Base-by-base conservation (phyloP, 2,797 vertebrate genomes). In the Acrocephalus scirpaceus region DNA sequence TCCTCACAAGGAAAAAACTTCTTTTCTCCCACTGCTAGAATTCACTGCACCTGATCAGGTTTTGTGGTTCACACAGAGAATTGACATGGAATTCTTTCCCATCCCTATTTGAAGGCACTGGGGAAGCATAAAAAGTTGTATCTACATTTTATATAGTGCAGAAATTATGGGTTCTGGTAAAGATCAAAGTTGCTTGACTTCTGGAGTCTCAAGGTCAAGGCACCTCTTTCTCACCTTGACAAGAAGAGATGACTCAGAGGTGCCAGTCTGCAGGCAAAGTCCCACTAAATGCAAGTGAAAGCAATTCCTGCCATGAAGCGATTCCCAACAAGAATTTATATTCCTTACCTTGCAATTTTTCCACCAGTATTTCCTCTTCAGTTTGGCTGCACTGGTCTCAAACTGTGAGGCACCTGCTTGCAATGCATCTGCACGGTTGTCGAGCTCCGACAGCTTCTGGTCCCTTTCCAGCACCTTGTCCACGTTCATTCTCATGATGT, bases 341-440 rank as follows among this genome's bases (percentile, higher is more conserved):
- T 29, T 29, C 32, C 81, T 96, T 95, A 98, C 98, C 97, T 98
- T 98, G 95, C 97, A 98, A 66, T 98, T 98, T 95, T 97, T 98
- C 97, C 98, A 98, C 98, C 98, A 98, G 80, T 98, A 97, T 97
- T 98, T 98, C 72, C 98, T 97, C 92, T 98, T 98, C 95, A 98
- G 96, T 75, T 98, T 98, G 77, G 98, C 97, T 69, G 98, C 97
- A 34, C 94, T 98, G 54, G 98, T 98, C 95, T 98, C 98, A 96
- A 98, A 98, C 92, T 98, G 97, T 21, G 98, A 98, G 44, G 98
- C 98, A 11, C 97, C 97, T 36, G 97, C 97, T 95, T 98, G 97
- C 79, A 98, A 95, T 1, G 98, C 97, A 45, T 98, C 98, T 77
- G 98, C 97, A 34, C 97, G 94, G 69, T 98, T 97, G 86, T 98